Base-by-base conservation (phyloP, 23 tunicate genomes). In the Ciona savignyi region DNA sequence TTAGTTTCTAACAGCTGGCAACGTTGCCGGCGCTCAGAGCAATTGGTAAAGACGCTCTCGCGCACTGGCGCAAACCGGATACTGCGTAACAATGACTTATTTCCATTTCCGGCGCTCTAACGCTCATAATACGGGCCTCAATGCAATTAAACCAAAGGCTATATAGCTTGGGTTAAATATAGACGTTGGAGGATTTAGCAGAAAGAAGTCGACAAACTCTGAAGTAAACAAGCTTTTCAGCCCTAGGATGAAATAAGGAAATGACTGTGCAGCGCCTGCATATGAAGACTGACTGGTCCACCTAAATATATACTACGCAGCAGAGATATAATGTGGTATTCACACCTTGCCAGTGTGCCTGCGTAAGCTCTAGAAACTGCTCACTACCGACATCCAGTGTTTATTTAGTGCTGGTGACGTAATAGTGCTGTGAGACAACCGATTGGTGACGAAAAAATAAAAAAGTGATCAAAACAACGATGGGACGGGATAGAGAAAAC, bases 71-170 rank as follows among this genome's bases (percentile, higher is more conserved):
- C 67, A n/a, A 11, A 63, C 67, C 67, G 51, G 51, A 48, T 28
- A 26, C 26, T 35, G 32, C 76, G 76, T 27, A 72, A 72, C 76
- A 72, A 72, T 72, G 76, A 72, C 63, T 72, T 72, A 48, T 29
- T 28, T 67, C 71, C 30, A 31, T 31, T 69, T 69, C 73, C 73
- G 56, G 56, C 56, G 56, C 15, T 6, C 11, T 42, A 9, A 15
- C 11, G 56, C 56, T 9, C 56, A 42, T 42, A 42, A 15, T 6
- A 15, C 9, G 15, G 56, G 11, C 11, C 56, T 42, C 56, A 6
- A n/a, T n/a, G n/a, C n/a, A n/a, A n/a, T n/a, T n/a, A n/a, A n/a
- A n/a, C n/a, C n/a, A n/a, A 42, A 42, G 56, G 56, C 15, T 9
- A 42, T 42, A 42, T 15, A 42, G 56, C 56, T 6, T 42, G 15